These are phyloP conservation scores for Otolemur garnettii DNA, from an alignment of 2,113 vertebrate species.

Conservation along the genomic window DNA sequence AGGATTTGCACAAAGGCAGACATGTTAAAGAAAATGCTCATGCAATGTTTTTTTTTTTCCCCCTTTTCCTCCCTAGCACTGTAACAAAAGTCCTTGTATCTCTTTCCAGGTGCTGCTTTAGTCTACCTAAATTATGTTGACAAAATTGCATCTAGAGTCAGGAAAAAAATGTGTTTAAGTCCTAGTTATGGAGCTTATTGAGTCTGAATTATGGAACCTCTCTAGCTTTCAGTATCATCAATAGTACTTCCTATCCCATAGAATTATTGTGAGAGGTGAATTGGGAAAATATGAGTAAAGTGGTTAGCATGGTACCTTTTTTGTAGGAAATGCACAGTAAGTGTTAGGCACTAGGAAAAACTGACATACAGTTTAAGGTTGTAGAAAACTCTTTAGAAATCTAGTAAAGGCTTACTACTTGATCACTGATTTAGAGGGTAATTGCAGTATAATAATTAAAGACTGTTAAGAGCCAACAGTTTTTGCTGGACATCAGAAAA, in stretches of 20 bases:
- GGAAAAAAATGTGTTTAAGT: neutral
- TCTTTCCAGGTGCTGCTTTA: neutral
- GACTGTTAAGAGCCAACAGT: neutral
- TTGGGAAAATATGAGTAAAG: neutral
- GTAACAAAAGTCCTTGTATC: neutral
- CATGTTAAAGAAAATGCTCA: neutral
- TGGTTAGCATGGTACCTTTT: neutral
- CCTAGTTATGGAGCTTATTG: neutral
- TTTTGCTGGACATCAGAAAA: slow-evolving; percentile 27
- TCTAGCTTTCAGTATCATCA: neutral
- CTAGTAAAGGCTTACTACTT: neutral
- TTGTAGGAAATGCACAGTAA: neutral
- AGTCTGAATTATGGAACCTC: neutral
- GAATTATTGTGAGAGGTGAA: neutral
- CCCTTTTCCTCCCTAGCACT: neutral
- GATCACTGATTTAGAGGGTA: neutral
- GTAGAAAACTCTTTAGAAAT: neutral
- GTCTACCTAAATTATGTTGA: neutral
- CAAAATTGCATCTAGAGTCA: neutral
- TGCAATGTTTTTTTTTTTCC: neutral
- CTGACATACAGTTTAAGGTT: neutral
- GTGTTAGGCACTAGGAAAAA: neutral
- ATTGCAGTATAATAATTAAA: neutral
- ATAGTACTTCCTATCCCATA: neutral
- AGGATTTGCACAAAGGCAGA: neutral